Base-by-base conservation (phyloP, 2,888 invertebrate genomes). In the Neoscelio sp. region DNA sequence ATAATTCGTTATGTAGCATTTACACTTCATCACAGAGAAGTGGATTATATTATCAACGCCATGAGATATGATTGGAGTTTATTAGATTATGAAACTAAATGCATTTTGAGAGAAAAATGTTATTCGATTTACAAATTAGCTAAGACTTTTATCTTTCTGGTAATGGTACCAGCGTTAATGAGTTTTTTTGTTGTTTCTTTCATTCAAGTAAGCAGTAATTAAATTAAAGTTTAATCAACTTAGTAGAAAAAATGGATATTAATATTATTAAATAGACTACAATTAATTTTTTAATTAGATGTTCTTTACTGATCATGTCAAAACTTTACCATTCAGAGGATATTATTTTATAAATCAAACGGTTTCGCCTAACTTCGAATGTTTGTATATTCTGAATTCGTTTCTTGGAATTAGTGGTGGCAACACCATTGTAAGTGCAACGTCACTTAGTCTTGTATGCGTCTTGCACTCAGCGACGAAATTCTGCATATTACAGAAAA, bases 381-480 rank as follows among this genome's bases (percentile, higher is more conserved):
- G 12, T 30, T 12, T 85, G 2, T 87, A 85, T 65, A 7, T 82
- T 4, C 62, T 80, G 3, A 85, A 85, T 40, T 38, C 82, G 7
- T 33, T 84, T 0, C 56, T 74, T 0, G 88, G 86, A 7, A 54
- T 54, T 0, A 78, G 84, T 7, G 81, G 64, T 1, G 81, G 82
- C 12, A 56, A 70, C 2, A 85, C 83, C n/a, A 87, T 89, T 35
- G 76, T 83, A 3, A 83, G 83, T 7, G 87, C 82, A 1, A 87
- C 88, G 2, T 82, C 82, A 40, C 85, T 89, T 40, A 87, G 84
- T 80, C 73, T 89, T 1, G 54, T 89, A 2, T 70, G 82, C 6
- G 82, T 85, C 15, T 87, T 84, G 38, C 89, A 89, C 54, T 87
- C 82, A 2, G 82, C 89, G 12, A 87, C 86, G 0, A 88, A 86